A percentile compares a stretch with the other conserved stretches of the same genome.
phyloP scores from a whole-genome alignment of 2,113 vertebrate species.

The Excalfactoria chinensis region DNA sequence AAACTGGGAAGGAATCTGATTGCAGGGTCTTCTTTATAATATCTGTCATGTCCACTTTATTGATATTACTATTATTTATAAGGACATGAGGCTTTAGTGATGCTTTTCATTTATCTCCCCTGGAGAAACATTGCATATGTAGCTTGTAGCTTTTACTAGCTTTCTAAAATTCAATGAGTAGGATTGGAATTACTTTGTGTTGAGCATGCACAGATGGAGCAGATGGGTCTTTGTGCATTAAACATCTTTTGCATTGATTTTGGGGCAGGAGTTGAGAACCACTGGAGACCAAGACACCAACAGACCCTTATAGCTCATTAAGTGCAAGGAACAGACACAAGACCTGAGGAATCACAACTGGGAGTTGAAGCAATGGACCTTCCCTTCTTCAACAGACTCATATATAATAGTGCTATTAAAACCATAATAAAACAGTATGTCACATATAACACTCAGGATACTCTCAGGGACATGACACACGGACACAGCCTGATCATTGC shows the following conservation, averaged over 20 bases:
- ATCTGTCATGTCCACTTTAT: background rate
- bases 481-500: background rate
- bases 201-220: background rate
- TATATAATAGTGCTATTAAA: background rate
- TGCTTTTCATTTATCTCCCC: background rate
- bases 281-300: background rate
- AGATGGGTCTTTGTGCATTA: background rate
- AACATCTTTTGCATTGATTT: background rate
- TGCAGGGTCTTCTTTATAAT: background rate
- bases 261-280: background rate
- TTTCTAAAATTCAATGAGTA: background rate
- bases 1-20: background rate
- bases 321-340: background rate
- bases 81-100: background rate
- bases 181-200: background rate
- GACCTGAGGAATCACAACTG: background rate
- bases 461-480: background rate
- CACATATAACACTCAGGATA: background rate
- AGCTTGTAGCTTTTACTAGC: background rate
- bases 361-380: background rate
- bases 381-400: background rate
- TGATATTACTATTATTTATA: background rate
- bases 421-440: background rate
- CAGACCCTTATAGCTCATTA: background rate
- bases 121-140: background rate